Evolutionary conservation across 1,140 invertebrate genomes (phyloP).

Genomic region (Centruroides sculpturatus): DNA sequence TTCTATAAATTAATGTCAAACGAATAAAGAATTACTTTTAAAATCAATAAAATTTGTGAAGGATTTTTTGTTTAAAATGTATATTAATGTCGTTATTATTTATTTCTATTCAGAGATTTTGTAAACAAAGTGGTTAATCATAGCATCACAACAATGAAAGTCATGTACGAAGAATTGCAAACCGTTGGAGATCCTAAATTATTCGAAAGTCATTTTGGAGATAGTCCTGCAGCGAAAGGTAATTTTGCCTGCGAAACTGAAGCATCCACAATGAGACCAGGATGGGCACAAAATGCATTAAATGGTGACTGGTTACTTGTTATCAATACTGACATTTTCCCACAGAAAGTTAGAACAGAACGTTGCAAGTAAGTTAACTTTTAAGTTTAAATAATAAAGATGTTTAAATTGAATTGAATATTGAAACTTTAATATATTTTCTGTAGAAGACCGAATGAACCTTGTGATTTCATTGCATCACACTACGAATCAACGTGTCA

Average conservation of each 20-base stretch:
- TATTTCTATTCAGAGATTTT: conserved; percentile 11
- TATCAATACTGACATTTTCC: conserved; percentile 30
- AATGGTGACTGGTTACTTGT: conserved; percentile 32
- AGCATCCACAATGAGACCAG: conserved; percentile 28
- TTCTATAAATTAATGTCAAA: background rate
- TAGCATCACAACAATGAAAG: conserved; percentile 15
- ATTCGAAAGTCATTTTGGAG: conserved; percentile 15
- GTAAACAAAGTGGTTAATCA: conserved; percentile 19
- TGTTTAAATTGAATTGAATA: background rate
- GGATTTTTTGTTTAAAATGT: no score
- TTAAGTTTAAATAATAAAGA: background rate
- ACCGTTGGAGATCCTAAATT: conserved; percentile 21
- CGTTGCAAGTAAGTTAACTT: conserved; percentile 27
- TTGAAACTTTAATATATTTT: background rate
- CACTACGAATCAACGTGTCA: conserved; percentile 32
- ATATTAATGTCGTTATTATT: background rate
- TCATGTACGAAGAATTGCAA: conserved; percentile 21
- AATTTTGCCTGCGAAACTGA: conserved; percentile 33
- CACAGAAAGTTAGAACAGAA: conserved; percentile 31
- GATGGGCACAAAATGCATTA: conserved; percentile 31
- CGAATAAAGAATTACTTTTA: background rate
- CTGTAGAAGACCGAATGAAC: conserved; percentile 24
- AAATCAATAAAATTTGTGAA: no score
- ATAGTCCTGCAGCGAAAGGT: conserved; percentile 22
- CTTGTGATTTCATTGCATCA: conserved; percentile 31